Conservation (phyloP, 2,797 vertebrate species). For the Tinamus major region DNA sequence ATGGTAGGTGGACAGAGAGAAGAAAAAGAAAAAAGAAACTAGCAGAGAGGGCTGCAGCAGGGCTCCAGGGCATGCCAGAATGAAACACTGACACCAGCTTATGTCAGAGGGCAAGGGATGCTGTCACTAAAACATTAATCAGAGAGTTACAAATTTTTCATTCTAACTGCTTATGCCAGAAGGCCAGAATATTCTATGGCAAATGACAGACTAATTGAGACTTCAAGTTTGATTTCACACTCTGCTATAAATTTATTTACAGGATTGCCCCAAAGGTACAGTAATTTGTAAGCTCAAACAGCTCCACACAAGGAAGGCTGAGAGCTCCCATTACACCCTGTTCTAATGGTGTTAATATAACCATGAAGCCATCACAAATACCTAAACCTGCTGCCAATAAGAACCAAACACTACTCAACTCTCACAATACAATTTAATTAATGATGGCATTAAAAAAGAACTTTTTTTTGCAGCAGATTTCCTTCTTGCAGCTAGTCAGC, state of each 20-base stretch:
- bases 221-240: constrained; percentile 48
- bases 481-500: not conserved
- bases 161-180: not conserved
- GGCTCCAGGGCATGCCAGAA: not conserved
- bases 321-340: not conserved
- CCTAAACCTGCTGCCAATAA: not conserved
- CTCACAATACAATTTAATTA: not conserved
- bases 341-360: constrained; percentile 24
- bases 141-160: not conserved
- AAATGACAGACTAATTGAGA: constrained; percentile 46
- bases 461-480: not conserved
- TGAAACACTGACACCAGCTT: not conserved
- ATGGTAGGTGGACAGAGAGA: not conserved
- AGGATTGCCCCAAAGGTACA: constrained; percentile 16
- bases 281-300: constrained; percentile 39
- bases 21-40: not conserved
- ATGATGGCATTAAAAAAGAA: not conserved
- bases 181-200: constrained; percentile 19
- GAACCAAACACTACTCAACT: not conserved
- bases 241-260: not conserved
- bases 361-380: not conserved
- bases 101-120: not conserved
- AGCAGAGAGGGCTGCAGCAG: not conserved
- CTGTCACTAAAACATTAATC: not conserved
- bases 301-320: constrained; percentile 20